Evolutionary conservation across 2,888 invertebrate species (phyloP).

Genomic region (Xestoiulus laeticollis): DNA sequence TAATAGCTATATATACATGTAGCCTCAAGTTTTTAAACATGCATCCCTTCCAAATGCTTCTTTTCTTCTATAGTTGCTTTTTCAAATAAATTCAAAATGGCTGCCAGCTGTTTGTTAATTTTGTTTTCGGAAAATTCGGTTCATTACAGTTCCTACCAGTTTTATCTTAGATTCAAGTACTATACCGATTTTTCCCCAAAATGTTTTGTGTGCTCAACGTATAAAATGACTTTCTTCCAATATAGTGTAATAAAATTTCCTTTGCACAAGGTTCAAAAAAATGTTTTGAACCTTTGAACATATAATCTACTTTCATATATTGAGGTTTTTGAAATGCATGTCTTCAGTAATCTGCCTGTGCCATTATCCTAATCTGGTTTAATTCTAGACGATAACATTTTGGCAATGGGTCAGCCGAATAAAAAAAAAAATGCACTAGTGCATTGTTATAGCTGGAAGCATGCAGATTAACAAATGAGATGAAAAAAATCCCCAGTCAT

Average conservation of each 20-base stretch:
- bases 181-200: not conserved
- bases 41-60: not conserved
- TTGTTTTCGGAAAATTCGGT: not conserved
- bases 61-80: not conserved
- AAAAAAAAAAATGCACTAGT: not conserved
- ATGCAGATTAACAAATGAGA: not conserved
- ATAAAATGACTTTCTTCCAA: too few relatives aligned
- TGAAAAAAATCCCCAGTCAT: not conserved
- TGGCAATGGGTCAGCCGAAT: not conserved
- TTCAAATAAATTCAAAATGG: not conserved
- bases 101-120: not conserved
- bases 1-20: too few relatives aligned
- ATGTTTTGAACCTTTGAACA: too few relatives aligned
- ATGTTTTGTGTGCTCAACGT: not conserved
- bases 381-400: not conserved
- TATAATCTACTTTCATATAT: too few relatives aligned
- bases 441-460: slow-evolving; percentile 7
- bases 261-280: too few relatives aligned
- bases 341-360: not conserved
- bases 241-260: too few relatives aligned
- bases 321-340: not conserved
- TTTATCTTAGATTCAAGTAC: not conserved
- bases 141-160: not conserved
- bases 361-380: not conserved
- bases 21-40: too few relatives aligned